Evolutionary conservation across 1,140 invertebrate species (phyloP), one percentile per base, ranked within the genome.

Genomic region (Drosophila ficusphila): DNA sequence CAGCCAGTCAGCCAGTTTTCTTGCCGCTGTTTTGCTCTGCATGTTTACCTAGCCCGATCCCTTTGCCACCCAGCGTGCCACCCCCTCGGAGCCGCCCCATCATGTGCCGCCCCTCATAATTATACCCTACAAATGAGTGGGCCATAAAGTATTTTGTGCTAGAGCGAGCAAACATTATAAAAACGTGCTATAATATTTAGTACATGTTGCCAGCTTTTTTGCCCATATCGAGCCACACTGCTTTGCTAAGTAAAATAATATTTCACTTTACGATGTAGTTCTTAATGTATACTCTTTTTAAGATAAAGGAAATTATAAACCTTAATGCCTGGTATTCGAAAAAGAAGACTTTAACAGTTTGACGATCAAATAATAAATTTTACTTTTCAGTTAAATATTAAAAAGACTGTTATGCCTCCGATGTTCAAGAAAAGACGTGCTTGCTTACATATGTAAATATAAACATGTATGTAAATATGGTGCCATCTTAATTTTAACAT

Each of bases 41-140:
- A 77, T 86, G 74, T 82, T 86, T 86, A 81, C 81, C 82, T 65
- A 74, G 51, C 65, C 46, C 36, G 25, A 29, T 29, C 38, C 51
- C 51, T 33, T 18, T 14, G 6, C 5, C 39, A 7, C 16, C 11
- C 16, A 34, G 16, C 19, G 47, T 23, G 11, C 19, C 29, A 21
- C 12, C 29, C 57, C 33, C 34, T 19, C 6, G 16, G 16, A 25
- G 31, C n/a, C 31, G 58, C 18, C 51, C 33, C 39, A 60, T 44
- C 54, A 46, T 60, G 54, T 16, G 61, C 31, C 41, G 8, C 34
- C 60, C 39, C 36, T 33, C 60, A 67, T 52, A 67, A 67, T 67
- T 52, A 67, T 67, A 52, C 64, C 44, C 64, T 67, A 67, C 27
- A 49, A 49, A 48, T 27, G 36, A 41, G 19, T 21, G 42, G 44